These are phyloP conservation scores for Chymomyza procnemis DNA, from an alignment of 2,888 invertebrate genomes.

Conservation along the genomic window DNA sequence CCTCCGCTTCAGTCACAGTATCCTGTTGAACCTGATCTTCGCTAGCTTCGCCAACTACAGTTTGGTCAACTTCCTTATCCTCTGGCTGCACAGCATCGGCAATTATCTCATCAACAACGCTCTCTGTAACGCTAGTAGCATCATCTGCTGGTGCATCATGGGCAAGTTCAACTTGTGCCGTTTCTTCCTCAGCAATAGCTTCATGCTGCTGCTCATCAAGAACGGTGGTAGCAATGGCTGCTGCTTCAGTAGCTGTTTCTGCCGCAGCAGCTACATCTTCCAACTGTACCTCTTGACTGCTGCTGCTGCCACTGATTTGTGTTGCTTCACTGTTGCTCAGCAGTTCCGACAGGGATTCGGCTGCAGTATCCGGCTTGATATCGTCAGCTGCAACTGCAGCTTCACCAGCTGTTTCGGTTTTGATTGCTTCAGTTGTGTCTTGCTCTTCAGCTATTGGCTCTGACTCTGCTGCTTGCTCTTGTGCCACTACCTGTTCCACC, in stretches of 20 bases:
- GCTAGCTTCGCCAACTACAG: neutral
- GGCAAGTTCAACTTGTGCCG: conserved; percentile 6
- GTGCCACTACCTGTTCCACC: conserved; percentile 12
- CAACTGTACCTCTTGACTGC: conserved; percentile 54
- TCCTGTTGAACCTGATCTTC: conserved; percentile 3
- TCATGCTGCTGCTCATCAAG: neutral
- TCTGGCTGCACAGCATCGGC: conserved; percentile 13
- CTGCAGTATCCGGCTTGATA: neutral
- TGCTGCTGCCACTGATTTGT: neutral
- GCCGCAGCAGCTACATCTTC: conserved; percentile 38
- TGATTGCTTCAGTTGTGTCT: conserved; percentile 43
- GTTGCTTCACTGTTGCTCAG: neutral
- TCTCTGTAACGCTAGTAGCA: conserved; percentile 9
- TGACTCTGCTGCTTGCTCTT: neutral
- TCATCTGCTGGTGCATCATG: neutral
- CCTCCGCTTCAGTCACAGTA: conserved; percentile 38
- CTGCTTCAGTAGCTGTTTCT: conserved; percentile 42
- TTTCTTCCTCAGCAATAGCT: conserved; percentile 18
- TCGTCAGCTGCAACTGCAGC: neutral
- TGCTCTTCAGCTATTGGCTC: conserved; percentile 42
- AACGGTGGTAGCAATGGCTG: neutral
- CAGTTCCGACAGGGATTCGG: neutral
- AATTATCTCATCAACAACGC: neutral
- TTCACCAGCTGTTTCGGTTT: neutral
- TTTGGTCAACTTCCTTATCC: conserved; percentile 7